A percentile compares a stretch with the other conserved stretches of the same genome.
These are phyloP conservation scores for Stigmatopora nigra DNA, from an alignment of 2,113 vertebrate species.

Conservation along the genomic window DNA sequence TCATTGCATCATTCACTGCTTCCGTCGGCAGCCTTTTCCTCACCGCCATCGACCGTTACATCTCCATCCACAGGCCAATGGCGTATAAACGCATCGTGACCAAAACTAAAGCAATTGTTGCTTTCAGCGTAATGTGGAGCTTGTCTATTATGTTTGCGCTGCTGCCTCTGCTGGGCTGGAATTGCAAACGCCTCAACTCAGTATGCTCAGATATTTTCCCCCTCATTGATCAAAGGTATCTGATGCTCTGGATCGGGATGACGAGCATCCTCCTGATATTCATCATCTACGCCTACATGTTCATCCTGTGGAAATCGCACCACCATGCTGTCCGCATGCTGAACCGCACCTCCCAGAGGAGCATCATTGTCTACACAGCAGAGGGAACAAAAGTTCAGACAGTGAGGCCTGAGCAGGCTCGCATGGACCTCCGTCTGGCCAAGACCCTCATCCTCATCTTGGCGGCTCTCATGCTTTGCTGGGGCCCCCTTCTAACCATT, in stretches of 20 bases:
- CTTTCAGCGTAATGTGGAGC: conserved; percentile 95
- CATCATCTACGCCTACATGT: conserved; percentile 97
- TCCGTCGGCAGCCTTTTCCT: conserved; percentile 97
- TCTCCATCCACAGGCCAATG: conserved; percentile 93
- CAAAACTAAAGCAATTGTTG: conserved; percentile 89
- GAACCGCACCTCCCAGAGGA: conserved; percentile 91
- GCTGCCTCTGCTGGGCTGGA: conserved; percentile 95
- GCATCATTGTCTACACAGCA: conserved; percentile 84
- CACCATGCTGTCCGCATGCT: conserved; percentile 95
- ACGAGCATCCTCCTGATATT: conserved; percentile 87
- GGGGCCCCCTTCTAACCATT: conserved; percentile 93
- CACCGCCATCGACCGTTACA: conserved; percentile 95
- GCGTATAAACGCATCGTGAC: conserved; percentile 95
- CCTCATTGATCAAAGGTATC: conserved; percentile 88
- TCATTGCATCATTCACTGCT: conserved; percentile 94
- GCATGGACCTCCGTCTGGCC: conserved; percentile 96
- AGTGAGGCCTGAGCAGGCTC: conserved; percentile 87
- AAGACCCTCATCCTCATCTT: conserved; percentile 96
- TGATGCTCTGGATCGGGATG: conserved; percentile 97
- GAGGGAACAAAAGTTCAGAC: conserved; percentile 92
- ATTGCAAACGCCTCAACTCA: conserved; percentile 89
- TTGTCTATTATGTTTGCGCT: conserved; percentile 87
- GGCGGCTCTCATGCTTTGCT: conserved; percentile 95
- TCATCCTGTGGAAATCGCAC: conserved; percentile 97
- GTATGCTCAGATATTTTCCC: conserved; percentile 97